Base-by-base conservation (phyloP, 2,888 invertebrate genomes). In the Stenurella melanura region DNA sequence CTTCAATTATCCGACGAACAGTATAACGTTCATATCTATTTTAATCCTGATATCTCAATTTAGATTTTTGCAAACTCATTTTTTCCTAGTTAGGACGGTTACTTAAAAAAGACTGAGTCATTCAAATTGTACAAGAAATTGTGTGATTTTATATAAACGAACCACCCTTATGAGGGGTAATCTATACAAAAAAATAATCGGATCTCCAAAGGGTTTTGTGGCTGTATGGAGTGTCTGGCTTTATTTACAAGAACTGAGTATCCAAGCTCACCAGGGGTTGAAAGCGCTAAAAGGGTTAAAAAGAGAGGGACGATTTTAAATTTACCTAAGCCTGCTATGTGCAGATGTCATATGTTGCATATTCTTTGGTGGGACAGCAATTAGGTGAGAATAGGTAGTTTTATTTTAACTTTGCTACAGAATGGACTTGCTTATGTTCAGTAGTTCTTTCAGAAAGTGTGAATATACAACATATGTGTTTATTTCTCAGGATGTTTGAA, bases 131-230 rank as follows among this genome's bases (percentile, higher is more conserved):
- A 79, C 83, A 82, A 85, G 82, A 81, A 77, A 74, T 84, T 78
- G 84, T 85, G 87, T 84, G 85, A 86, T 87, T 88, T 87, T 86
- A 30, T 86, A 83, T 86, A 88, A 87, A 88, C 88, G 87, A 86
- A 88, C 87, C 89, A 87, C 89, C 89, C 88, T 85, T 86, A 87
- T 83, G 81, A 84, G 85, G 87, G 86, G 85, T 85, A 85, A 83
- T 86, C 86, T 86, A 86, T 85, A 85, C 84, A 87, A 86, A 88
- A 88, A 89, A 88, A 88, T 89, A 89, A 89, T 89, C 89, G 88
- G 89, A 89, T 89, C 87, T 85, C 80, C 85, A 85, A 88, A 88
- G 87, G 89, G 88, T 86, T 89, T 86, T 89, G 89, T 81, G 89
- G 89, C 88, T 86, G 86, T 87, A 88, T 88, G 85, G 88, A 89